These are phyloP conservation scores for Matsumyia berberina DNA, from an alignment of 2,888 invertebrate species.

Conservation along the genomic window DNA sequence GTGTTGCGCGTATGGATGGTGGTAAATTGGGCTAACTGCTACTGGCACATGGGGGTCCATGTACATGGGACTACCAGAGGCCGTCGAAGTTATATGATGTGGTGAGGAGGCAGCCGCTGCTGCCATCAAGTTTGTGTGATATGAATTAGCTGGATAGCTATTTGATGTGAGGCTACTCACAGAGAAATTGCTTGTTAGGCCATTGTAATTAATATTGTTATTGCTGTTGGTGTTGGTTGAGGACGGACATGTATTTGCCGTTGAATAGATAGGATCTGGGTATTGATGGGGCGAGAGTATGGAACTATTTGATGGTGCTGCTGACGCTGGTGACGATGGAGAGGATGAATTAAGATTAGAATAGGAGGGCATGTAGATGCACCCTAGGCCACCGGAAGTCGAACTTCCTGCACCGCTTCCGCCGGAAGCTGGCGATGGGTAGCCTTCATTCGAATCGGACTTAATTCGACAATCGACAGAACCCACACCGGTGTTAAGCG, in stretches of 20 bases:
- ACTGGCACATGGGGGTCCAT: constrained; percentile 84
- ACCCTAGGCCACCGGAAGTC: constrained; percentile 50
- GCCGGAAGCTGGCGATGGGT: constrained; percentile 52
- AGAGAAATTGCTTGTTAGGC: constrained; percentile 83
- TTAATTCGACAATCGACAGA: constrained; percentile 77
- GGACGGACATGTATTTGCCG: constrained; percentile 56
- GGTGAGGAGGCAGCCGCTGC: constrained; percentile 81
- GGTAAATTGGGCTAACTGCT: constrained; percentile 85
- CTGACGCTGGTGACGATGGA: constrained; percentile 62
- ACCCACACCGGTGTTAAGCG: constrained; percentile 77
- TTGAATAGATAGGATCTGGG: constrained; percentile 65
- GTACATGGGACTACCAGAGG: constrained; percentile 82
- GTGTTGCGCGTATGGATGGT: constrained; percentile 82
- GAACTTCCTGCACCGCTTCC: constrained; percentile 47
- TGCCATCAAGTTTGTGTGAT: constrained; percentile 84
- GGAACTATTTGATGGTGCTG: constrained; percentile 59
- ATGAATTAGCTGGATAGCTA: constrained; percentile 79
- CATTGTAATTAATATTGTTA: constrained; percentile 65
- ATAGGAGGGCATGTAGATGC: constrained; percentile 64
- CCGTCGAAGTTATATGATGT: constrained; percentile 70
- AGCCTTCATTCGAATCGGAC: constrained; percentile 71
- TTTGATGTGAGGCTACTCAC: constrained; percentile 84
- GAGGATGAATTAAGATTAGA: constrained; percentile 61
- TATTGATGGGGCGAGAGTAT: constrained; percentile 52
- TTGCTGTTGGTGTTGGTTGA: constrained; percentile 57